Evolutionary conservation across 1,140 invertebrate species (phyloP).

Genomic region (Lethrus apterus): DNA sequence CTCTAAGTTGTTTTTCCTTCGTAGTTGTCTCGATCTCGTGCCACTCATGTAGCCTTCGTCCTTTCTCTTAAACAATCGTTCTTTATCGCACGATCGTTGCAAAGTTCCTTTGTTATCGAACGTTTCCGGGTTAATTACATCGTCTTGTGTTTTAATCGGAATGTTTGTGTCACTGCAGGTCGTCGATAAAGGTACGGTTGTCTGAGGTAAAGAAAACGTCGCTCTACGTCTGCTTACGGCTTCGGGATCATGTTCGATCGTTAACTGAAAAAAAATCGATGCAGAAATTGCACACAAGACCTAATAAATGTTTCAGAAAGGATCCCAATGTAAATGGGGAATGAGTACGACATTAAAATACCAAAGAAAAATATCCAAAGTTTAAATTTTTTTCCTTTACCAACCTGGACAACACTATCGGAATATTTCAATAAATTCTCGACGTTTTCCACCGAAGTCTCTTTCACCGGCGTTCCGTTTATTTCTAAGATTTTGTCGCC

Average conservation of each 20-base stretch:
- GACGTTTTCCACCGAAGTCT: constrained; percentile 67
- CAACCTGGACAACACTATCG: constrained; percentile 65
- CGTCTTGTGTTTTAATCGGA: constrained; percentile 28
- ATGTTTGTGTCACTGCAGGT: constrained; percentile 39
- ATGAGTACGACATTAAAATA: no score
- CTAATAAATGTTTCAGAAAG: no score
- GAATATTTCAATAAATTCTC: constrained; percentile 68
- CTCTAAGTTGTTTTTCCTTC: constrained; percentile 38
- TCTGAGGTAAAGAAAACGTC: constrained; percentile 36
- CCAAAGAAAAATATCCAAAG: no score
- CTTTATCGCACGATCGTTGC: constrained; percentile 47
- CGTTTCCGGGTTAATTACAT: constrained; percentile 17
- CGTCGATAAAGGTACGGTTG: constrained; percentile 34
- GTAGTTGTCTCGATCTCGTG: constrained; percentile 42
- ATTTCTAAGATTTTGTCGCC: constrained; percentile 88
- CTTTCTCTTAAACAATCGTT: constrained; percentile 59
- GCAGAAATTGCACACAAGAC: no score
- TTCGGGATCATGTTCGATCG: constrained; percentile 83
- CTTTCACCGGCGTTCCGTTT: constrained; percentile 79
- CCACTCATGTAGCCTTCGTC: constrained; percentile 50
- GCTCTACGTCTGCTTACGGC: constrained; percentile 48
- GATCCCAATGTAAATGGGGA: no score
- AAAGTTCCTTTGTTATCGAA: constrained; percentile 15
- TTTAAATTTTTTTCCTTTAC: no score
- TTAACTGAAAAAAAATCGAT: constrained; percentile 59